Base-by-base conservation (phyloP, 2,797 vertebrate species). In the Chelon auratus region DNA sequence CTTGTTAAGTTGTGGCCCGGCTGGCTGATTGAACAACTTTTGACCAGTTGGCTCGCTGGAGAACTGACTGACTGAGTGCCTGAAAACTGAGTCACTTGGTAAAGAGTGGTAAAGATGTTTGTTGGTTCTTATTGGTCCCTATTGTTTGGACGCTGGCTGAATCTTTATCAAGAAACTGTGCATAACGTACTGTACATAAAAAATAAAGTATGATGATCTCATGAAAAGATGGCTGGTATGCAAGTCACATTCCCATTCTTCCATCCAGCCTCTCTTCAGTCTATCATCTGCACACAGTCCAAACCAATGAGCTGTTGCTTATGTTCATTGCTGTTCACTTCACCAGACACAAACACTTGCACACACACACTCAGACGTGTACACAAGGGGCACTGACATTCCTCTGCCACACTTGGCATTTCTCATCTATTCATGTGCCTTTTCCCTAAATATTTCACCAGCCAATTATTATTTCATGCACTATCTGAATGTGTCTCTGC, bases 391-490 rank as follows among this genome's bases (percentile, higher is more conserved):
- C 80, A 77, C 85, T 74, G 84, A 85, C 90, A 85, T 81, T 78
- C 80, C 84, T 83, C 81, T 71, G 83, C 80, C 78, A 83, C 82
- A 86, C 90, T 83, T 70, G 73, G 77, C 71, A 61, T 85, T 81
- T 81, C 86, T 89, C 81, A 83, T 91, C 87, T 90, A 80, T 92
- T 85, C 77, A 68, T 87, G 81, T 72, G 86, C 78, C 83, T 89
- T 93, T 91, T 90, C 82, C 80, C 84, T 94, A 90, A 94, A 94
- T 94, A 93, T 93, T 94, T 94, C 89, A 94, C 89, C 77, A 89
- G 80, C 70, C 58, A 82, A 92, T 94, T 89, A 94, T 92, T 93
- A 92, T 94, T 94, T 94, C 80, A 94, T 94, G 87, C 22, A 42
- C 68, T 75, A 65, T 89, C 82, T 78, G 80, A 90, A 87, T 83